Conservation (phyloP, 2,797 vertebrate species). For the Microctenopoma stevenorrisi region DNA sequence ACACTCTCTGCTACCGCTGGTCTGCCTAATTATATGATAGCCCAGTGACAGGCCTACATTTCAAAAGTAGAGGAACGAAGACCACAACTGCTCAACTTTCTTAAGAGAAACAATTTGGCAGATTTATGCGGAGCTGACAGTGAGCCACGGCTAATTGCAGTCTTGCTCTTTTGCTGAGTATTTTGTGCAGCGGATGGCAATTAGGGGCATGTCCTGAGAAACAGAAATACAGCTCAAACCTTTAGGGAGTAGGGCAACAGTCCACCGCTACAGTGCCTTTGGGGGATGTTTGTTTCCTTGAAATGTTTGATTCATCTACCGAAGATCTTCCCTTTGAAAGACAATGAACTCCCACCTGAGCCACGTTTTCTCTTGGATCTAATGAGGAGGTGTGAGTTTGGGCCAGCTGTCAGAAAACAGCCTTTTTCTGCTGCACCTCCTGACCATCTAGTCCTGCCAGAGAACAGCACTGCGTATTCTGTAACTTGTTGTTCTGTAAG, state of each 20-base stretch:
- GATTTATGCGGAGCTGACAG: conserved; percentile 74
- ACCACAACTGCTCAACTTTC: conserved; percentile 74
- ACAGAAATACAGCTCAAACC: conserved; percentile 69
- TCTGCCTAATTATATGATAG: conserved; percentile 75
- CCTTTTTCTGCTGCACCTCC: conserved; percentile 7
- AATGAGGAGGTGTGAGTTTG: conserved; percentile 40
- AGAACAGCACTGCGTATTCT: conserved; percentile 3
- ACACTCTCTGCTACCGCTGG: conserved; percentile 61
- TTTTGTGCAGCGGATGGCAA: conserved; percentile 77
- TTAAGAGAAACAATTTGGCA: conserved; percentile 76
- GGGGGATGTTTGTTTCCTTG: conserved; percentile 51
- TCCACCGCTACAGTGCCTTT: conserved; percentile 29
- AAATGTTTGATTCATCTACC: conserved; percentile 44
- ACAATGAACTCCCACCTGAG: conserved; percentile 37
- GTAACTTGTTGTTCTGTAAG: conserved; percentile 14
- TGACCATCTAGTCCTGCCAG: conserved; percentile 13
- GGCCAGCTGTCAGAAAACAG: conserved; percentile 31
- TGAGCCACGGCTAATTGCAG: conserved; percentile 81
- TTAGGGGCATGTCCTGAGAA: conserved; percentile 77
- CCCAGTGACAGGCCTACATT: conserved; percentile 70
- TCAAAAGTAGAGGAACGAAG: conserved; percentile 64
- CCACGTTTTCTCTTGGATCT: conserved; percentile 44
- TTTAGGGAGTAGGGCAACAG: conserved; percentile 50
- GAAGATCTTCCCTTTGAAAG: conserved; percentile 21
- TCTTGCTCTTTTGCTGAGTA: conserved; percentile 72